Evolutionary conservation across 2,888 invertebrate species (phyloP).

Genomic region (Mimachlamys varia): DNA sequence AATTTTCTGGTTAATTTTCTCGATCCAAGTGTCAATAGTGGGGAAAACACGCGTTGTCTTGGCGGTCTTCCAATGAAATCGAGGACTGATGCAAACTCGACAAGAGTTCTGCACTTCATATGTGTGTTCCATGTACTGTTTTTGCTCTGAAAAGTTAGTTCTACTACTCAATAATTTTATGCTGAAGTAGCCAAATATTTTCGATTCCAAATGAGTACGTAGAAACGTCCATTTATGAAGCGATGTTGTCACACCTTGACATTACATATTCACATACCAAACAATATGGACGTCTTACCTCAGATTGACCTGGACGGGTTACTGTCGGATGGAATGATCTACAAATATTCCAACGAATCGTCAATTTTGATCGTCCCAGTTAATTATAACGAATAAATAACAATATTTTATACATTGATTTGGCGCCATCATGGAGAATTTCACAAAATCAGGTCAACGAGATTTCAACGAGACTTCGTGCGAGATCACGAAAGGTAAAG

Average conservation of each 20-base stretch:
- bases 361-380: not conserved
- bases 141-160: not conserved
- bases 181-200: not conserved
- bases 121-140: not conserved
- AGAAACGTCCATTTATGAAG: slow-evolving; percentile 7
- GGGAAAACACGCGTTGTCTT: not conserved
- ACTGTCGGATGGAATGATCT: not conserved
- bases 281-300: not conserved
- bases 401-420: slow-evolving; percentile 46
- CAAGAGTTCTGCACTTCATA: not conserved
- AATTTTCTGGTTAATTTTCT: not conserved
- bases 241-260: slow-evolving; percentile 9
- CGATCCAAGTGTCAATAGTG: not conserved
- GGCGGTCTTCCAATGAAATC: not conserved
- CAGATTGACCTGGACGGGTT: slow-evolving; percentile 23
- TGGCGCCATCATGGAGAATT: slow-evolving; percentile 69
- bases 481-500: not conserved
- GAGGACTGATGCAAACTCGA: not conserved
- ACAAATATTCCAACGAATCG: not conserved
- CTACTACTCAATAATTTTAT: not conserved
- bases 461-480: slow-evolving; percentile 28
- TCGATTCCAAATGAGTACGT: not conserved
- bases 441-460: slow-evolving; percentile 55
- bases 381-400: slow-evolving; percentile 16
- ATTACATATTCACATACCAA: slow-evolving; percentile 40